Evolutionary conservation across 2,113 vertebrate genomes (phyloP).

Genomic region (Phodopus roborovskii): DNA sequence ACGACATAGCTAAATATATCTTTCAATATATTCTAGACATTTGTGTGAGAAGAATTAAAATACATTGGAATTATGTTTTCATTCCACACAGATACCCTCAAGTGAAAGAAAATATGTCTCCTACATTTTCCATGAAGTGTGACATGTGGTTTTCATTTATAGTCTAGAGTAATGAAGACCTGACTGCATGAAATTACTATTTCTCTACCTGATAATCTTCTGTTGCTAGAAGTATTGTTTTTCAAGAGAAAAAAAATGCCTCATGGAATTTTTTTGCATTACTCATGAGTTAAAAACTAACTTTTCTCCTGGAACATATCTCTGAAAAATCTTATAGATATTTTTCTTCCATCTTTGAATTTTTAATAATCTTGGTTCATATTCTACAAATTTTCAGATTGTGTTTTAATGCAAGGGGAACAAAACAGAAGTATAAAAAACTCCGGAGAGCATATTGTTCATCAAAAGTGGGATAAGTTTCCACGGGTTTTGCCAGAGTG

Average conservation of each 20-base stretch:
- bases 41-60: not conserved
- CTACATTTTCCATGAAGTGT: not conserved
- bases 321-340: not conserved
- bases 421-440: not conserved
- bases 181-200: not conserved
- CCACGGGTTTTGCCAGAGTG: not conserved
- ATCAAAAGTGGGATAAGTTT: not conserved
- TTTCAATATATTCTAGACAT: not conserved
- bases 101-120: not conserved
- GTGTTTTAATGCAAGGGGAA: not conserved
- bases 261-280: not conserved
- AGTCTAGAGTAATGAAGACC: not conserved
- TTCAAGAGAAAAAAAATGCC: conserved; percentile 2
- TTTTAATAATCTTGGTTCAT: not conserved
- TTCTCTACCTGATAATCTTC: not conserved
- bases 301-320: not conserved
- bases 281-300: not conserved
- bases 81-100: not conserved
- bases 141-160: not conserved
- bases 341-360: not conserved
- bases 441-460: not conserved
- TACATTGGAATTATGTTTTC: not conserved
- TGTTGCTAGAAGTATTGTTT: not conserved
- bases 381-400: not conserved
- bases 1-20: not conserved